These are phyloP conservation scores for Halisarca cf. caerulea DNA, from an alignment of 37 sponge, comb jelly and placozoan species.

Conservation along the genomic window DNA sequence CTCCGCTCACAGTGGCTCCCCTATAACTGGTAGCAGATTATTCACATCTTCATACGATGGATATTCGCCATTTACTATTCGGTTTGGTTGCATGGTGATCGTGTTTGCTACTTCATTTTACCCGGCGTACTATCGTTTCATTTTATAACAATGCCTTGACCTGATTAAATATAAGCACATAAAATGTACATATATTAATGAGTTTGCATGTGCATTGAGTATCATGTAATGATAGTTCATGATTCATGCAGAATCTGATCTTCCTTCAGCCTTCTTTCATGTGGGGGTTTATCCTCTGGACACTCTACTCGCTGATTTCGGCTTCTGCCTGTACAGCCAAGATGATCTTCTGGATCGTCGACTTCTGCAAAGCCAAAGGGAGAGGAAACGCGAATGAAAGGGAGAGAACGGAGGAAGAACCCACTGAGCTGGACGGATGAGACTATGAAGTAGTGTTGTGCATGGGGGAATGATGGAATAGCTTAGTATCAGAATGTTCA, in stretches of 20 bases:
- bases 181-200: no score
- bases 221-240: no score
- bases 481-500: slow-evolving; percentile 73
- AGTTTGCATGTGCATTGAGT: no score
- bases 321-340: slow-evolving; percentile 40
- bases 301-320: slow-evolving; percentile 37
- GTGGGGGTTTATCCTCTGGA: slow-evolving; percentile 51
- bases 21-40: slow-evolving; percentile 44
- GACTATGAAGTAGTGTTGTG: not conserved
- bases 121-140: slow-evolving; percentile 45
- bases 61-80: slow-evolving; percentile 47
- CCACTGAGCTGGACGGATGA: not conserved
- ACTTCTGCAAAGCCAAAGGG: no score
- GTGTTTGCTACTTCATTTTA: not conserved
- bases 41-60: slow-evolving; percentile 60
- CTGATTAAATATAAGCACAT: no score
- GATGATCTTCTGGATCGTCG: slow-evolving; percentile 2
- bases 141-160: no score
- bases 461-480: not conserved
- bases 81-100: slow-evolving; percentile 38
- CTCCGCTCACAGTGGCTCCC: slow-evolving; percentile 72
- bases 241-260: no score
- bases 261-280: no score
- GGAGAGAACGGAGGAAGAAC: slow-evolving; percentile 5
- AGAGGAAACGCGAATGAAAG: no score